phyloP scores from a whole-genome alignment of 2,113 vertebrate genomes.

The Nanorana parkeri region DNA sequence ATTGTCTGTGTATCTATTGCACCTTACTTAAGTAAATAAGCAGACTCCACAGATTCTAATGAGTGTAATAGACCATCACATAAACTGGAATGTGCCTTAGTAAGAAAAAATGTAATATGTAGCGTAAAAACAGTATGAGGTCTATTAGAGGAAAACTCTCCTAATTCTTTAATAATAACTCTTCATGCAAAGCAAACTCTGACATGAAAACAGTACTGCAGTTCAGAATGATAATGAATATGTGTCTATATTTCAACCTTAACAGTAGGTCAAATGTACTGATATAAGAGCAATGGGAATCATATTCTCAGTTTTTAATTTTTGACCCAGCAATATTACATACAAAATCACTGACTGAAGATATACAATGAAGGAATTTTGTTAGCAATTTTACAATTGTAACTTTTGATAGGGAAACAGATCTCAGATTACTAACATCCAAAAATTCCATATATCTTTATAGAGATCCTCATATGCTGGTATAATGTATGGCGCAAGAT shows the following conservation, averaged over 20 bases:
- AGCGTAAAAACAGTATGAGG: slow-evolving; percentile 63
- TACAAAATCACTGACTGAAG: too few relatives aligned
- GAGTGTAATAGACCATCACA: slow-evolving; percentile 81
- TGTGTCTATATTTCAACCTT: slow-evolving; percentile 2
- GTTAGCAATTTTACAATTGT: too few relatives aligned
- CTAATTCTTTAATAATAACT: slow-evolving; percentile 71
- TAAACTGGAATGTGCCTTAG: slow-evolving; percentile 68
- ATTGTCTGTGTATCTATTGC: neutral
- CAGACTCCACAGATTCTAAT: slow-evolving; percentile 78
- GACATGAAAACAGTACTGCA: slow-evolving; percentile 60
- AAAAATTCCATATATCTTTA: too few relatives aligned
- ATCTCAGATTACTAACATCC: too few relatives aligned
- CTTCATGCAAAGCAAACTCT: slow-evolving; percentile 67
- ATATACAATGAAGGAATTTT: too few relatives aligned
- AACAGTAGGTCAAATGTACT: neutral
- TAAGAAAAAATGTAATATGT: slow-evolving; percentile 57
- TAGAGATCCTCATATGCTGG: too few relatives aligned
- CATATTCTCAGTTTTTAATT: too few relatives aligned
- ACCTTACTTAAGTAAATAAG: slow-evolving; percentile 70
- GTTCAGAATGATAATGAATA: slow-evolving; percentile 46
- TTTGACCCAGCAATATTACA: too few relatives aligned
- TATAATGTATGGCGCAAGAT: too few relatives aligned
- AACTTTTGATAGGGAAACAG: too few relatives aligned
- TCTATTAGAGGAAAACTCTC: slow-evolving; percentile 66
- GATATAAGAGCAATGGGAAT: neutral